A percentile compares a stretch with the other conserved stretches of the same genome.
phyloP scores from a whole-genome alignment of 2,113 vertebrate species.

The Pollachius pollachius region DNA sequence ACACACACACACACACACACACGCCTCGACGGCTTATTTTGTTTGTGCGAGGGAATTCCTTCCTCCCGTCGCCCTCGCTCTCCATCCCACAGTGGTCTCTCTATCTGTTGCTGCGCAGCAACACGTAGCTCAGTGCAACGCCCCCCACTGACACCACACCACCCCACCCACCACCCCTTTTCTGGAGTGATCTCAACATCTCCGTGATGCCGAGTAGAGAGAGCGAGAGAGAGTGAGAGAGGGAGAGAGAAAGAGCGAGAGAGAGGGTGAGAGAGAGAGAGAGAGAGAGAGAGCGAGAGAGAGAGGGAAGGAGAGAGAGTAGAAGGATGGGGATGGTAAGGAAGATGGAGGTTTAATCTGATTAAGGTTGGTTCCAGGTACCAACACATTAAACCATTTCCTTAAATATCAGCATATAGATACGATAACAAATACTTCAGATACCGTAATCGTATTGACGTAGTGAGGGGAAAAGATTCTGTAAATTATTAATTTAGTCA shows the following conservation, averaged over 20 bases:
- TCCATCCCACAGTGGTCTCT: neutral
- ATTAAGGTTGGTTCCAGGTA: neutral
- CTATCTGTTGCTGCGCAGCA: slow-evolving; percentile 26
- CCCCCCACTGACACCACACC: slow-evolving; percentile 1
- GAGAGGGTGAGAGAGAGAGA: neutral
- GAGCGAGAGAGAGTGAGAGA: neutral
- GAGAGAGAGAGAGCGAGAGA: neutral
- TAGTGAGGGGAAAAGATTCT: too few relatives aligned
- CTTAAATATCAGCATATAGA: too few relatives aligned
- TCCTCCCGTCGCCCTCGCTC: neutral
- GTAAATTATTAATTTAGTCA: too few relatives aligned
- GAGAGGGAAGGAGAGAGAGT: neutral
- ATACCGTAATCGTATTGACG: too few relatives aligned
- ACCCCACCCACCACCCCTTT: too few relatives aligned
- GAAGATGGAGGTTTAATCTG: neutral
- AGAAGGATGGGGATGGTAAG: neutral
- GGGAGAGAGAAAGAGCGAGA: neutral
- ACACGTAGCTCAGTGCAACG: slow-evolving; percentile 19
- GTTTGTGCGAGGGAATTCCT: slow-evolving; percentile 64
- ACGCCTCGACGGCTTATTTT: slow-evolving; percentile 28
- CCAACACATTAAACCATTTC: too few relatives aligned
- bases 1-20: too few relatives aligned
- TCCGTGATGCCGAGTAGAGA: neutral
- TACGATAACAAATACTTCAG: too few relatives aligned
- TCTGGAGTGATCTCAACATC: neutral